These are phyloP conservation scores for Lagopus leucura DNA, from an alignment of 2,113 vertebrate genomes.

Conservation along the genomic window DNA sequence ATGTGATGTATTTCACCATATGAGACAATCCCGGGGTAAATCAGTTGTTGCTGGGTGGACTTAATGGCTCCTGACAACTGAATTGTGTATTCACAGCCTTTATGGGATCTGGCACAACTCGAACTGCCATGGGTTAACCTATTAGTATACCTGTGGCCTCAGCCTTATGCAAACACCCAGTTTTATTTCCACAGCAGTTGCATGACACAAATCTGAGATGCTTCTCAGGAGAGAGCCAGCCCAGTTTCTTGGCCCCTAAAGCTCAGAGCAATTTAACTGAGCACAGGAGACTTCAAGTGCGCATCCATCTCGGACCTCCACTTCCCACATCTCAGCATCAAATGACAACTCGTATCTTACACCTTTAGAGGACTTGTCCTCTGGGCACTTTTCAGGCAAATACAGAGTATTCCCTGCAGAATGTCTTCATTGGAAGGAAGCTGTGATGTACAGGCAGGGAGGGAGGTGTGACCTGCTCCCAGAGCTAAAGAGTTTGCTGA, in stretches of 20 bases:
- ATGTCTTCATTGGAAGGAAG: neutral
- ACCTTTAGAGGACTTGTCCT: neutral
- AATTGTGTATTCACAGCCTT: neutral
- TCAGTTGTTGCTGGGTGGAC: constrained; percentile 15
- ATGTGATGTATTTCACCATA: neutral
- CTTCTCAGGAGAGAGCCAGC: constrained; percentile 40
- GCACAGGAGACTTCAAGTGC: neutral
- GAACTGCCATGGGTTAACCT: constrained; percentile 45
- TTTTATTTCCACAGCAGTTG: constrained; percentile 25
- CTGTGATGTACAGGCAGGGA: neutral
- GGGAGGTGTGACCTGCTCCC: neutral
- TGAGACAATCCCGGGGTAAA: neutral
- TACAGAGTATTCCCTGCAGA: neutral
- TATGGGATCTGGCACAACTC: neutral
- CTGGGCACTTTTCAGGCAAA: neutral
- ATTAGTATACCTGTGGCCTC: neutral
- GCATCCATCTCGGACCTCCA: neutral
- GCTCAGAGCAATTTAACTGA: constrained; percentile 49
- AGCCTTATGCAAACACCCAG: constrained; percentile 3
- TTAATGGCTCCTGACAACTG: neutral
- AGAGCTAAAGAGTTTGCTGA: neutral
- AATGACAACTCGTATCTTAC: neutral
- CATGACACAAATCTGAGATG: constrained; percentile 3
- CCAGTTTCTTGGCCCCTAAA: constrained; percentile 25
- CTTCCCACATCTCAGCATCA: neutral